Conservation (phyloP, 2,113 vertebrate genomes). For the Tachuris rubrigastra region DNA sequence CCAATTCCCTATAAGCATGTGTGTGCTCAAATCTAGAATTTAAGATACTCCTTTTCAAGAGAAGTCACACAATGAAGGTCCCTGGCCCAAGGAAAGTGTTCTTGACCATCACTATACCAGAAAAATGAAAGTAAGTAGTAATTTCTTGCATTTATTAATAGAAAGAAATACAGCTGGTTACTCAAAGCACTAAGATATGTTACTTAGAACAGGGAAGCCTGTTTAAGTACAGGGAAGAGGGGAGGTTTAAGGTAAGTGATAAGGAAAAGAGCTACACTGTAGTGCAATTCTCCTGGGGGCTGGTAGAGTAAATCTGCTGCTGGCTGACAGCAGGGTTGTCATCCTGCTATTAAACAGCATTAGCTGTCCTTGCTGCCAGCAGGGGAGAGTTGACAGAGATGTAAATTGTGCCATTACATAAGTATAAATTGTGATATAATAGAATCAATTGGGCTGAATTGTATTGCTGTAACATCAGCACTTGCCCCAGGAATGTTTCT, state of each 20-base stretch:
- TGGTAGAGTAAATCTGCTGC: neutral
- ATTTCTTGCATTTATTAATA: neutral
- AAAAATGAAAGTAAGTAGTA: neutral
- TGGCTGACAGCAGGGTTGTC: neutral
- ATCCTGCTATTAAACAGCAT: neutral
- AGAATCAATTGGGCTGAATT: neutral
- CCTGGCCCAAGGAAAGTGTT: neutral
- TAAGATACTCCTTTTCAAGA: neutral
- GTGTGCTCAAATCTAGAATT: neutral
- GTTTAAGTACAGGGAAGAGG: neutral
- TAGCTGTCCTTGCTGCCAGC: neutral
- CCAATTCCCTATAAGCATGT: neutral
- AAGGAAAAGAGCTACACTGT: neutral
- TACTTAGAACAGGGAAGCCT: neutral
- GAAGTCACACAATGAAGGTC: neutral
- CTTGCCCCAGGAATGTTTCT: neutral
- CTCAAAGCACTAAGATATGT: fast-evolving
- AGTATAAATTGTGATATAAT: neutral
- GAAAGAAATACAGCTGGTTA: neutral
- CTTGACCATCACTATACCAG: neutral
- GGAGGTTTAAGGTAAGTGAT: neutral
- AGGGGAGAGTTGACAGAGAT: neutral
- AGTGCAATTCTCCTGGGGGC: neutral
- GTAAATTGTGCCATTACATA: neutral
- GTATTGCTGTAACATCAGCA: neutral